These are phyloP conservation scores for Willowsia nigromaculata DNA, from an alignment of 2,888 invertebrate genomes.

Conservation along the genomic window DNA sequence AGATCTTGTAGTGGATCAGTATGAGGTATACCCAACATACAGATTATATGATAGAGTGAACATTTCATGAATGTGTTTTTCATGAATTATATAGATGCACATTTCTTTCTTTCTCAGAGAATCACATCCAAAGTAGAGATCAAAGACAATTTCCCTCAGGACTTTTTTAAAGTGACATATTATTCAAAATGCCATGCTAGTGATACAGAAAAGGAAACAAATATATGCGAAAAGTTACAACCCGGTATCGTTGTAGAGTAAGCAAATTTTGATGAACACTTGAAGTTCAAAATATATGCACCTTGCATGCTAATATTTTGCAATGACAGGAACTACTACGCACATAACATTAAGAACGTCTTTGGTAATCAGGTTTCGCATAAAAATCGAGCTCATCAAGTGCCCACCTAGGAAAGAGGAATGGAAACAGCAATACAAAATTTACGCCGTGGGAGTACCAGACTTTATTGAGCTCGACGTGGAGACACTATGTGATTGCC, in stretches of 20 bases:
- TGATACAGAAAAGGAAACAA: slow-evolving; percentile 30
- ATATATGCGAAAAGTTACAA: slow-evolving; percentile 44
- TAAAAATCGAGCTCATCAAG: slow-evolving; percentile 66
- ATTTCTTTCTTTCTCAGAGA: slow-evolving; percentile 14
- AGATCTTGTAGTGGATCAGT: slow-evolving; percentile 94
- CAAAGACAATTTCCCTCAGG: slow-evolving; percentile 54
- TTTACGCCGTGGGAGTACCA: slow-evolving; percentile 82
- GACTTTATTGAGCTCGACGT: slow-evolving; percentile 82
- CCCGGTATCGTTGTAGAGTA: slow-evolving; percentile 47
- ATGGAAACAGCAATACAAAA: slow-evolving; percentile 77
- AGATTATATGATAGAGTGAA: neutral
- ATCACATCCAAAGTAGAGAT: slow-evolving; percentile 67
- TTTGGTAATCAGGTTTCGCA: slow-evolving; percentile 66
- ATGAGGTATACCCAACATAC: slow-evolving; percentile 83
- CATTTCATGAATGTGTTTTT: no score
- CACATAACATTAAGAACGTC: no score
- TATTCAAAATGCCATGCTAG: slow-evolving; percentile 47
- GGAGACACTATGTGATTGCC: slow-evolving; percentile 83
- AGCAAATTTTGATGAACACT: neutral
- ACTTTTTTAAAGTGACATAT: slow-evolving; percentile 65
- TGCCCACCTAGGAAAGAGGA: slow-evolving; percentile 60
- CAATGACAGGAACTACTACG: no score
- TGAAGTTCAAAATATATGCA: neutral
- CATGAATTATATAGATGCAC: no score
- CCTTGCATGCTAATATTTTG: neutral